Evolutionary conservation across 2,113 vertebrate genomes (phyloP).

Genomic region (Stomatorhinus ivindoensis): DNA sequence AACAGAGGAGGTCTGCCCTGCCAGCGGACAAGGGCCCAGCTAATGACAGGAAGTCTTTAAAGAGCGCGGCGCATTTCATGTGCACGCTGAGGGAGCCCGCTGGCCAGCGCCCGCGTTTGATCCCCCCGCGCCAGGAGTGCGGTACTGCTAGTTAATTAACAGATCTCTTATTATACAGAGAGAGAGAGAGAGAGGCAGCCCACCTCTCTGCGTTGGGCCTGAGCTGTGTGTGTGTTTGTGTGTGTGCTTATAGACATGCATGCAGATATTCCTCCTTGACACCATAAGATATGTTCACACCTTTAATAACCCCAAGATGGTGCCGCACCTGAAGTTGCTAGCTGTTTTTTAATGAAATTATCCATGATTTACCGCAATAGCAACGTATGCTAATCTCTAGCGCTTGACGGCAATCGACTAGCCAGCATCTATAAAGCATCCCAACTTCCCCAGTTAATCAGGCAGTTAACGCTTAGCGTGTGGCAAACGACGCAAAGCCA

Average conservation of each 20-base stretch:
- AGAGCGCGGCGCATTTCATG: constrained; percentile 95
- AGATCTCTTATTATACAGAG: constrained; percentile 77
- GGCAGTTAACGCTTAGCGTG: background rate
- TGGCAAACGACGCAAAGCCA: background rate
- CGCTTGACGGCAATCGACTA: background rate
- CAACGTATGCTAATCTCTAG: background rate
- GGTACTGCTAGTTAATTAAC: constrained; percentile 88
- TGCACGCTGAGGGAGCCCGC: constrained; percentile 83
- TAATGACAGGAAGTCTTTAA: constrained; percentile 99
- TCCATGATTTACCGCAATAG: background rate
- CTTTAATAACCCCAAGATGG: background rate
- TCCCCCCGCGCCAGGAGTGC: constrained; percentile 79
- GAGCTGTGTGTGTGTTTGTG: background rate
- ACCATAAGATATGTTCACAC: background rate
- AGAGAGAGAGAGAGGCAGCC: constrained; percentile 28
- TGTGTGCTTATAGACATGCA: background rate
- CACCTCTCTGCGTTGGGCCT: background rate
- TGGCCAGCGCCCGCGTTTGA: constrained; percentile 90
- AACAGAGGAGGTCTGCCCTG: constrained; percentile 79
- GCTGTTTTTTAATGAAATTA: background rate
- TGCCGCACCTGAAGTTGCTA: background rate
- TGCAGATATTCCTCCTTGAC: background rate
- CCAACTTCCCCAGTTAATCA: background rate
- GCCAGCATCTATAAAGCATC: background rate
- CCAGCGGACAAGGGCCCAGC: constrained; percentile 83